Percentiles rank a stretch among this genome's conserved stretches.
Conservation (phyloP, 2,113 vertebrate species). For the Osmerus eperlanus region DNA sequence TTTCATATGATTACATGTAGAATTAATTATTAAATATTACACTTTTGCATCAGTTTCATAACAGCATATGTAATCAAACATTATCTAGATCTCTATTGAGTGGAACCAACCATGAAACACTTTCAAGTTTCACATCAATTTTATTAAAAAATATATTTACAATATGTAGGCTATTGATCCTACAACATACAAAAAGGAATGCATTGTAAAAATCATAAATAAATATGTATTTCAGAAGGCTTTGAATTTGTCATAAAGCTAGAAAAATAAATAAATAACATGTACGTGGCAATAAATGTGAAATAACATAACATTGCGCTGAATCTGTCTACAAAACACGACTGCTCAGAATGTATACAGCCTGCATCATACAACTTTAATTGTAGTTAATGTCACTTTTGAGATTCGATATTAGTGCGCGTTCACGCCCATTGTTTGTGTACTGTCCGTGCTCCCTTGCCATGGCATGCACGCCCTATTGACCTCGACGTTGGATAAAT, state of each 20-base stretch:
- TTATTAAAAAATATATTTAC: constrained; percentile 91
- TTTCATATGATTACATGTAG: no score
- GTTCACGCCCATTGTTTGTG: background rate
- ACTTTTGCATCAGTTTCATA: no score
- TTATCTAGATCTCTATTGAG: no score
- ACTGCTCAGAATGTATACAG: no score
- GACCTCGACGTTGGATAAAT: background rate
- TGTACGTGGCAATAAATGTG: background rate
- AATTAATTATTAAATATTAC: no score
- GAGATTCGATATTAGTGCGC: background rate
- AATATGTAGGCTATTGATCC: constrained; percentile 45
- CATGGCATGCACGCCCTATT: constrained; percentile 36
- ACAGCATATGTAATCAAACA: no score
- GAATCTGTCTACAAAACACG: background rate
- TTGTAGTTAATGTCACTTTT: no score
- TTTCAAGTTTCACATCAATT: no score
- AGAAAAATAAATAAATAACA: background rate
- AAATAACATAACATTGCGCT: background rate
- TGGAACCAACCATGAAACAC: no score
- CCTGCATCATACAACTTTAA: no score
- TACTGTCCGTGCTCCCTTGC: background rate
- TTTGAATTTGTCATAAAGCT: no score
- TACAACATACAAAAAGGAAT: constrained; percentile 44
- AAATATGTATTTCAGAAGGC: constrained; percentile 36
- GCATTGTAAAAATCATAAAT: constrained; percentile 73